These are phyloP conservation scores for Platycercus adscitus DNA, from an alignment of 2,113 vertebrate species.

Conservation along the genomic window DNA sequence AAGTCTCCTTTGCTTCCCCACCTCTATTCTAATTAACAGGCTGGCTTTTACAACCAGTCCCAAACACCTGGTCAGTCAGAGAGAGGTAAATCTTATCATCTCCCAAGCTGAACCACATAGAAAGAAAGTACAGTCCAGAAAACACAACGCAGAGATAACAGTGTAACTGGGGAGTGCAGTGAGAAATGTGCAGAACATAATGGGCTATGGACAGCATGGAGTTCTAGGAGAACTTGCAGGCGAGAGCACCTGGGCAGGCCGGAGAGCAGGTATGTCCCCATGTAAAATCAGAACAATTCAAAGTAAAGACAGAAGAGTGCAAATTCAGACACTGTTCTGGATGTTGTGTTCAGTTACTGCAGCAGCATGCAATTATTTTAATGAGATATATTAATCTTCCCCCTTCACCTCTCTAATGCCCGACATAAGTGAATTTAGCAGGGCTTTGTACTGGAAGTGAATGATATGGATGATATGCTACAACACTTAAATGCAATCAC, in stretches of 20 bases:
- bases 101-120: neutral
- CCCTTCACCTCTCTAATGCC: neutral
- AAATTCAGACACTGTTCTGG: neutral
- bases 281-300: neutral
- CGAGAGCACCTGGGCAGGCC: neutral
- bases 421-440: neutral
- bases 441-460: neutral
- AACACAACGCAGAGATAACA: neutral
- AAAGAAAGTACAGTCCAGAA: neutral
- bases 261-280: neutral
- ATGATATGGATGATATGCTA: neutral
- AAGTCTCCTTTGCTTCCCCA: neutral
- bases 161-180: neutral
- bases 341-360: neutral
- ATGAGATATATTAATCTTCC: slow-evolving; percentile 7
- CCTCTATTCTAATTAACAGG: neutral
- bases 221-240: neutral
- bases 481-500: neutral
- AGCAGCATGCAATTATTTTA: neutral
- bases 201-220: neutral
- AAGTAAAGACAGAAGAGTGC: neutral
- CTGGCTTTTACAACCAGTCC: neutral
- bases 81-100: neutral
- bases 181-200: neutral
- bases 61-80: neutral